Evolutionary conservation across 2,888 invertebrate genomes (phyloP), one percentile per base, ranked within the genome.

Genomic region (Linnaemya vulpina): DNA sequence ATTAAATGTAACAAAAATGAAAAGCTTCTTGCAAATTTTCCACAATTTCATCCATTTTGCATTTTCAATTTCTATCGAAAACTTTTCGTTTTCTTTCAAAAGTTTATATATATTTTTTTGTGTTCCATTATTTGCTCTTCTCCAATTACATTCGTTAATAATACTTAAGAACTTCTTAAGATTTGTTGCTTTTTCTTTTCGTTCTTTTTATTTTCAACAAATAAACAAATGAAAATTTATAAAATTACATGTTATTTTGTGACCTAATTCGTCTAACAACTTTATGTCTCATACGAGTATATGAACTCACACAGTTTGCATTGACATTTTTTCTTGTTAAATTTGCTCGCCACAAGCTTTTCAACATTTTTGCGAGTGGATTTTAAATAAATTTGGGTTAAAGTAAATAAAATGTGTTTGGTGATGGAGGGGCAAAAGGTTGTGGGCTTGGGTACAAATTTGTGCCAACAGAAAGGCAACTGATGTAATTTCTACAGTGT

Each of bases 251-350:
- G 62, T 38, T 49, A 25, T 43, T 51, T 62, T 15, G 49, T 74
- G 74, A 74, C 62, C 74, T 40, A 51, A 63, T 74, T 74, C 20
- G n/a, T 55, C 10, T 25, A 55, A 62, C 38, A 38, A 62, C 15
- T 51, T 38, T n/a, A 38, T 51, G 22, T n/a, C 15, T 38, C 49
- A n/a, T 51, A 46, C 25, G 30, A 30, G 30, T 30, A 5, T 30
- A 71, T 30, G 25, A 38, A 22, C 22, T 53, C 25, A 55, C 22
- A 43, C 25, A 25, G 9, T 70, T 70, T 35, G 40, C 40, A 25
- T 55, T 20, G 8, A 53, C 51, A n/a, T n/a, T 17, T 40, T 62
- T 62, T 20, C 20, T 17, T 38, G 30, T 40, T 20, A 3, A 55
- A 22, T 13, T 15, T 15, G 55, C 15, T 43, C 2, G 8, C 17